Evolutionary conservation across 2,888 invertebrate genomes (phyloP).

Genomic region (Acholoe squamosa): DNA sequence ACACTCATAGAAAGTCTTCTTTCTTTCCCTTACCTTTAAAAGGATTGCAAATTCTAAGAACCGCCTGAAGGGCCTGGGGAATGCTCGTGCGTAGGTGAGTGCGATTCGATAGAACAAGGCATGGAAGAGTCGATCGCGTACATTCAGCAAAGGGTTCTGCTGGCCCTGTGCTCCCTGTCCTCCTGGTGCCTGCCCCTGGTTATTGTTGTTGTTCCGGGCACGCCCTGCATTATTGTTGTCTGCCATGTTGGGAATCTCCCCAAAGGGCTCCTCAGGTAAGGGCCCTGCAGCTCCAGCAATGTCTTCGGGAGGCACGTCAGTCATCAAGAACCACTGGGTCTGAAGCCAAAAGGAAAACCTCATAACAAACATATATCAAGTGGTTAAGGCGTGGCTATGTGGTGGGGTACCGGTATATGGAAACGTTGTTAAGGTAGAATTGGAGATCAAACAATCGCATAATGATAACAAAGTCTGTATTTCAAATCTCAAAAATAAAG

Average conservation of each 20-base stretch:
- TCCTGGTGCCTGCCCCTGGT: not conserved
- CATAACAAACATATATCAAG: no score
- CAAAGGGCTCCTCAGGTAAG: not conserved
- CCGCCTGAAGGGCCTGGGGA: slow-evolving; percentile 91
- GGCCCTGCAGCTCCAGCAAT: slow-evolving; percentile 50
- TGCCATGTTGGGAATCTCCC: slow-evolving; percentile 6
- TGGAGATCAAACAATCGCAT: no score
- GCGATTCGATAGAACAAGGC: slow-evolving; percentile 96
- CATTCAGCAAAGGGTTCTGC: slow-evolving; percentile 83
- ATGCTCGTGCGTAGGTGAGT: slow-evolving; percentile 94
- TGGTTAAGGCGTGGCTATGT: no score
- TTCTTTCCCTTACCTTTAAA: slow-evolving; percentile 87
- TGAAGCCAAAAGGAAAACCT: not conserved
- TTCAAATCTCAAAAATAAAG: no score
- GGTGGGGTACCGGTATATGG: no score
- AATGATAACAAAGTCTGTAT: no score
- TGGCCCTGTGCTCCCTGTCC: slow-evolving; percentile 57
- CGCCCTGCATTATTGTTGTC: slow-evolving; percentile 37
- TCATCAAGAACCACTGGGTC: slow-evolving; percentile 42
- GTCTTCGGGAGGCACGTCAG: slow-evolving; percentile 51
- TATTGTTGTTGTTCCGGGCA: slow-evolving; percentile 61
- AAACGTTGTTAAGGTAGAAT: no score
- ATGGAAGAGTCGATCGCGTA: slow-evolving; percentile 95
- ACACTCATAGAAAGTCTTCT: no score
- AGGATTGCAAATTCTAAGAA: slow-evolving; percentile 92